These are phyloP conservation scores for Plusia festucae DNA, from an alignment of 2,888 invertebrate genomes.

Conservation along the genomic window DNA sequence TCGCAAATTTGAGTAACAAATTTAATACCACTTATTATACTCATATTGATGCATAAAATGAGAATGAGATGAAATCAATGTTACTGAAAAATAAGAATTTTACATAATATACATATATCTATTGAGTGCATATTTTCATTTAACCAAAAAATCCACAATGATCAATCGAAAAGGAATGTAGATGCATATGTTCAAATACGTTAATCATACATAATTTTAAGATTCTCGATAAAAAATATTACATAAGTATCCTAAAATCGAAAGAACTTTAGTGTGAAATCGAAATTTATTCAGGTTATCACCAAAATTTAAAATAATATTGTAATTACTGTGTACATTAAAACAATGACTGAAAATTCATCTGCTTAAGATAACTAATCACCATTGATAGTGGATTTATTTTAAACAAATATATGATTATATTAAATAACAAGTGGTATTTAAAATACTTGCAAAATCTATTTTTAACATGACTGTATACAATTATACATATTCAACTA, in stretches of 20 bases:
- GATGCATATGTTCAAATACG: constrained; percentile 31
- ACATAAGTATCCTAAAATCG: constrained; percentile 10
- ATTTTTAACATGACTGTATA: constrained; percentile 34
- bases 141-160: constrained; percentile 16
- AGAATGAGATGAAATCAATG: constrained; percentile 2
- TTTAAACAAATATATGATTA: constrained; percentile 22
- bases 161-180: constrained; percentile 58
- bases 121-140: constrained; percentile 11
- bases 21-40: constrained; percentile 25
- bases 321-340: constrained; percentile 24
- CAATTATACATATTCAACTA: constrained; percentile 40
- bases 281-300: constrained; percentile 51
- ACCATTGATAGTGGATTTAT: constrained; percentile 15
- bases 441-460: constrained; percentile 37
- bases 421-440: constrained; percentile 37
- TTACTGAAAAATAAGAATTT: constrained; percentile 16
- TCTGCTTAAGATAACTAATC: constrained; percentile 14
- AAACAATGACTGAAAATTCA: constrained; percentile 24
- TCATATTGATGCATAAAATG: constrained; percentile 31
- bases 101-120: constrained; percentile 7
- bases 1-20: constrained; percentile 44
- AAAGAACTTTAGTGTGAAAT: constrained; percentile 22
- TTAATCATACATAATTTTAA: constrained; percentile 25
- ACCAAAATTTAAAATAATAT: constrained; percentile 43
- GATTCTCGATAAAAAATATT: constrained; percentile 23